Evolutionary conservation across 2,113 vertebrate species (phyloP).

Genomic region (Camelus bactrianus): DNA sequence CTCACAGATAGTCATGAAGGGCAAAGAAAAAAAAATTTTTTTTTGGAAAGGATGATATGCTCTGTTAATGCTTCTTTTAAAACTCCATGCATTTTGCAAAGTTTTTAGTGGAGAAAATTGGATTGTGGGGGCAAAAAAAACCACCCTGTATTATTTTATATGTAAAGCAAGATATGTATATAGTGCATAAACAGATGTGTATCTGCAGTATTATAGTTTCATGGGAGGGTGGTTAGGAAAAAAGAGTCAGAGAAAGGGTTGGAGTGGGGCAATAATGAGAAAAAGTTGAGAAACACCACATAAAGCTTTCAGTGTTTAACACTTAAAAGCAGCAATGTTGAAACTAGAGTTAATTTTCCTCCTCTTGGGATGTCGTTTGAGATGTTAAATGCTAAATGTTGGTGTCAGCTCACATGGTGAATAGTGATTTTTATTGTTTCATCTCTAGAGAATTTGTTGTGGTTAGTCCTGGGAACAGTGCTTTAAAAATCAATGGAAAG

Average conservation of each 20-base stretch:
- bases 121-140: not conserved
- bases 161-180: not conserved
- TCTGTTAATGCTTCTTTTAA: not conserved
- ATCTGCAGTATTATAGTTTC: not conserved
- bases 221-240: not conserved
- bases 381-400: not conserved
- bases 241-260: not conserved
- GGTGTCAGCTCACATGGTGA: not conserved
- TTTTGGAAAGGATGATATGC: not conserved
- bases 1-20: not conserved
- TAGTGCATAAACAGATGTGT: not conserved
- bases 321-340: not conserved
- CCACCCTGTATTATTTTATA: not conserved
- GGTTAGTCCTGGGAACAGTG: constrained; percentile 9
- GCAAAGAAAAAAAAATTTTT: not conserved
- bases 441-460: not conserved
- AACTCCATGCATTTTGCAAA: not conserved
- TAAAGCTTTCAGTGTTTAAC: not conserved
- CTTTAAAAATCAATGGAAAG: constrained; percentile 32
- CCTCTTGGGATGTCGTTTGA: not conserved
- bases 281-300: not conserved
- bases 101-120: not conserved
- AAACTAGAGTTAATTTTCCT: not conserved
- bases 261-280: not conserved
- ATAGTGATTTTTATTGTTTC: not conserved